A percentile compares a stretch with the other conserved stretches of the same genome.
phyloP scores from a whole-genome alignment of 2,888 invertebrate species.

The Cheiracanthium punctorium region DNA sequence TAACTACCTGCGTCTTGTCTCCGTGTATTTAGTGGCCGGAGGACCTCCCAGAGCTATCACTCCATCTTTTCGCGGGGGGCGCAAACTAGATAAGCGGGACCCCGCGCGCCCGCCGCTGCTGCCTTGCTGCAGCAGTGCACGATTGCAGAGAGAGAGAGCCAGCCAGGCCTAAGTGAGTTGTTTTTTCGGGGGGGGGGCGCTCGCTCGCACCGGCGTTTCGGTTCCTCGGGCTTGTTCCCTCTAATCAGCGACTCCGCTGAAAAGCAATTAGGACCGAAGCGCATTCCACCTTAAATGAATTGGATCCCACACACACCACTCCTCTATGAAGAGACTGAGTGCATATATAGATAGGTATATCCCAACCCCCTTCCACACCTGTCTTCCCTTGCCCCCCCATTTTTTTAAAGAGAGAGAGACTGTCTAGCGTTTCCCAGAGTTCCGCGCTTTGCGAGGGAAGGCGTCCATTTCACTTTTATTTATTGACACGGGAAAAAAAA shows the following conservation, averaged over 20 bases:
- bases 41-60: constrained; percentile 67
- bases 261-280: constrained; percentile 32
- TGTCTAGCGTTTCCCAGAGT: too few relatives aligned
- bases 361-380: too few relatives aligned
- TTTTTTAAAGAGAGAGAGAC: too few relatives aligned
- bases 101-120: constrained; percentile 14
- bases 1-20: constrained; percentile 68
- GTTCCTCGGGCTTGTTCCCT: constrained; percentile 6
- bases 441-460: too few relatives aligned
- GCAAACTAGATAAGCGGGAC: constrained; percentile 27
- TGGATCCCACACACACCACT: background rate
- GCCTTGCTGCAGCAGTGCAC: too few relatives aligned
- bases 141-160: too few relatives aligned
- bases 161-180: constrained; percentile 62
- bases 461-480: too few relatives aligned
- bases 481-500: too few relatives aligned
- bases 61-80: constrained; percentile 49
- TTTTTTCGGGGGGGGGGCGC: constrained; percentile 11
- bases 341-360: too few relatives aligned
- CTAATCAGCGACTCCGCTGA: constrained; percentile 53
- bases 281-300: constrained; percentile 3
- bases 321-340: too few relatives aligned
- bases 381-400: background rate
- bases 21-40: constrained; percentile 65
- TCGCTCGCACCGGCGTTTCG: too few relatives aligned